Conservation (phyloP, 1,140 invertebrate species). For the Camponotus vicinus region DNA sequence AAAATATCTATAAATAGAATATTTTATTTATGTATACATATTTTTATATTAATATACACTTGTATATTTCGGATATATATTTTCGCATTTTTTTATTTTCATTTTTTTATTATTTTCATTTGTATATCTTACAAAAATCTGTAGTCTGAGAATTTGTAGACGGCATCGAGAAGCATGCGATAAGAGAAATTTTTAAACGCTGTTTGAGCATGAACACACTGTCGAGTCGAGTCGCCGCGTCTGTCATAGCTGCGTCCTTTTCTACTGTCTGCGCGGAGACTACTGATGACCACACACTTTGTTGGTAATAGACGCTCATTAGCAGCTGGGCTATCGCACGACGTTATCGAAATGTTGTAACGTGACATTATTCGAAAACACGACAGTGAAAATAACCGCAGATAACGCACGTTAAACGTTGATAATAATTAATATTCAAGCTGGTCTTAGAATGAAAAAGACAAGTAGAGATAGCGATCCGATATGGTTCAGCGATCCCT, state of each 20-base stretch:
- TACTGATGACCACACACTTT: neutral
- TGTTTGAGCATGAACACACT: neutral
- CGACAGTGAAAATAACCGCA: neutral
- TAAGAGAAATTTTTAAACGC: neutral
- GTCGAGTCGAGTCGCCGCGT: neutral
- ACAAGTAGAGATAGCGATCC: too few species aligned
- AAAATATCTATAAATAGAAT: too few species aligned
- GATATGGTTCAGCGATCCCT: neutral
- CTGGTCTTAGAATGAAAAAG: too few species aligned
- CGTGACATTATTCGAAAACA: slow-evolving; percentile 4
- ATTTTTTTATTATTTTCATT: too few species aligned
- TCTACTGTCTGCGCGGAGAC: neutral
- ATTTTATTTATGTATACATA: neutral
- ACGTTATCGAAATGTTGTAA: neutral
- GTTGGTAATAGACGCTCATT: neutral
- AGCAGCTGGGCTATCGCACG: neutral
- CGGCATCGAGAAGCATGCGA: neutral
- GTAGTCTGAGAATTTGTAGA: too few species aligned
- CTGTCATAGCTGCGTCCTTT: neutral
- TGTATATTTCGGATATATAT: neutral
- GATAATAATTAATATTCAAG: neutral
- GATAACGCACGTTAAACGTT: neutral
- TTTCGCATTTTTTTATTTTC: neutral
- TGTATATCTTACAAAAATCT: too few species aligned
- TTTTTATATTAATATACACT: slow-evolving; percentile 1